These are phyloP conservation scores for Morone chrysops DNA, from an alignment of 2,113 vertebrate genomes.

Conservation along the genomic window DNA sequence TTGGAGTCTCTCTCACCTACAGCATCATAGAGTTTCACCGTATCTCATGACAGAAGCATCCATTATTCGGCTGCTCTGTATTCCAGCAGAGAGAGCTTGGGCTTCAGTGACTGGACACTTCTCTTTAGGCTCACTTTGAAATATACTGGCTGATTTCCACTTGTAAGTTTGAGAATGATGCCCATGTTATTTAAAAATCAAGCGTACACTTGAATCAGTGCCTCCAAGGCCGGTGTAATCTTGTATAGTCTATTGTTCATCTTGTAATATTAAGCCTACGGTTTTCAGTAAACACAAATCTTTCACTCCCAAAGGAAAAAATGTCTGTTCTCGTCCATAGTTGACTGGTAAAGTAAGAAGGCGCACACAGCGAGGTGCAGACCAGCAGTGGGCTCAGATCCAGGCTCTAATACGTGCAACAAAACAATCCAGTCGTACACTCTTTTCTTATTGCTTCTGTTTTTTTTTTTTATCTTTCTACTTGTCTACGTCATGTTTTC, in stretches of 20 bases:
- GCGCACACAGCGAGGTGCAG: conserved; percentile 12
- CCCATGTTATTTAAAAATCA: conserved; percentile 53
- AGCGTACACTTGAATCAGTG: conserved; percentile 8
- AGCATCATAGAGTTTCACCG: conserved; percentile 78
- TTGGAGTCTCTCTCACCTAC: conserved; percentile 74
- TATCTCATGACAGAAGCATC: conserved; percentile 78
- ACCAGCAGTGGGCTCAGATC: background rate
- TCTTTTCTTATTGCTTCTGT: background rate
- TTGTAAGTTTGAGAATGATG: conserved; percentile 46
- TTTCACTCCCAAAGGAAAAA: conserved; percentile 18
- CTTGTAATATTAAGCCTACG: conserved; percentile 48
- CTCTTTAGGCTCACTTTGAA: conserved; percentile 44
- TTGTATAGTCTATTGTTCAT: conserved; percentile 48
- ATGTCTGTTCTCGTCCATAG: conserved; percentile 27
- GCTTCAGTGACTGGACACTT: conserved; percentile 64
- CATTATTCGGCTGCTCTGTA: conserved; percentile 74
- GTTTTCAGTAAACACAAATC: conserved; percentile 60
- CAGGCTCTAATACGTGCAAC: background rate
- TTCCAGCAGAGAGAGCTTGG: conserved; percentile 58
- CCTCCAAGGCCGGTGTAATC: conserved; percentile 38
- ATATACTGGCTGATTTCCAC: conserved; percentile 30
- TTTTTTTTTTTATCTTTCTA: background rate
- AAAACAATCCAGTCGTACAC: background rate
- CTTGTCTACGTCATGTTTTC: background rate
- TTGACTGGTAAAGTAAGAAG: conserved; percentile 42